Evolutionary conservation across 2,888 invertebrate genomes (phyloP), one percentile per base, ranked within the genome.

Genomic region (Caenorhabditis imperialis): DNA sequence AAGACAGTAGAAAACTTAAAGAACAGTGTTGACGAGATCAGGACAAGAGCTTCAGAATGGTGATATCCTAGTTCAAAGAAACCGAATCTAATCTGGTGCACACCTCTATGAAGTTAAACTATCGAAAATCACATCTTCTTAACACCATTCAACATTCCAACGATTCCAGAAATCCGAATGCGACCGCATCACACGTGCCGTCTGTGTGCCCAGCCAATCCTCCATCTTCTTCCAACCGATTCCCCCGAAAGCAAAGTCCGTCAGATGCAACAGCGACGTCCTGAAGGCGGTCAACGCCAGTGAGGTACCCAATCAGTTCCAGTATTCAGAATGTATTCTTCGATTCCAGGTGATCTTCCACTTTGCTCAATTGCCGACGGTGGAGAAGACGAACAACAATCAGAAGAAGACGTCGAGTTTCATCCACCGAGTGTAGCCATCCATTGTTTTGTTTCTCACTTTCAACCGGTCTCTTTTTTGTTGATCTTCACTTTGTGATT

Each of bases 151-250:
- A n/a, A n/a, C 12, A 27, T 54, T 35, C 33, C 33, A 25, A 20
- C 1, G 30, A 14, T 47, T 63, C 47, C 63, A 72, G 72, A 72
- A 72, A 60, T 53, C 72, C 5, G 75, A 69, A 38, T 79, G 73
- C 38, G 73, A 67, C 44, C 61, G 71, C 23, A 70, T 79, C 45
- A 70, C 75, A 6, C 60, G 74, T 10, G 77, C 80, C 8, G 62
- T 80, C 27, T 63, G 73, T 40, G 72, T 78, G 7, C 80, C 77
- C 14, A 58, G 63, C 14, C 54, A 71, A 20, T 55, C 58, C 10
- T 70, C 79, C 10, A 71, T 74, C 12, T 80, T 80, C 61, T 80
- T 78, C 42, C 80, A 80, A 48, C 80, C 80, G 14, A 72, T 72
- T 30, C 72, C 72, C 10, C 72, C 72, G n/a, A 72, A 72, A 54